Conservation (phyloP, 2,888 invertebrate species). For the Muscina levida region DNA sequence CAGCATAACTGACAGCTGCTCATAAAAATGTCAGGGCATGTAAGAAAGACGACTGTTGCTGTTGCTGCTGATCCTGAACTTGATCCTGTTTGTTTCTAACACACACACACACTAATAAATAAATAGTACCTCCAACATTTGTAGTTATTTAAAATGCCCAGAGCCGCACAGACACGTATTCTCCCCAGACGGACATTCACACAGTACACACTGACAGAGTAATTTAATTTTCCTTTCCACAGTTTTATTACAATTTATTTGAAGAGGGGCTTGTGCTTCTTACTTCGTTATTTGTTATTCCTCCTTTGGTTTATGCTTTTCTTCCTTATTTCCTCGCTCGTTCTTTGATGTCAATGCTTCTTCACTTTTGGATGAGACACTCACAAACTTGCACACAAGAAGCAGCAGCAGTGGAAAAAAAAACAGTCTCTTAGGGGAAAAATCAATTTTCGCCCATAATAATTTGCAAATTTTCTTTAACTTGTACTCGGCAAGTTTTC, state of each 20-base stretch:
- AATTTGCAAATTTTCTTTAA: conserved; percentile 33
- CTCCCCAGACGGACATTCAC: background rate
- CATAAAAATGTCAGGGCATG: conserved; percentile 20
- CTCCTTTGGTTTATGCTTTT: conserved; percentile 1
- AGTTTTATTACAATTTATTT: conserved; percentile 34
- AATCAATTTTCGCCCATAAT: conserved; percentile 57
- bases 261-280: no score
- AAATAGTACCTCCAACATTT: background rate
- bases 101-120: conserved; percentile 19
- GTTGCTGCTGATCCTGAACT: conserved; percentile 62
- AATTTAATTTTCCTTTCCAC: background rate
- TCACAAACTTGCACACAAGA: background rate
- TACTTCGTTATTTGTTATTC: conserved; percentile 28
- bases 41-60: conserved; percentile 50
- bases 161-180: background rate
- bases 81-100: conserved; percentile 45
- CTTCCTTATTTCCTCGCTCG: no score
- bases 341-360: background rate
- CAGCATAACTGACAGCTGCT: conserved; percentile 52
- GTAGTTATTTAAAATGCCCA: background rate
- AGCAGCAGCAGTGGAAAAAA: no score
- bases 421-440: conserved; percentile 47
- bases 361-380: conserved; percentile 1
- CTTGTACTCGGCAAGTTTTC: background rate
- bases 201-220: background rate